Percentiles rank a stretch among this genome's conserved stretches.
Evolutionary conservation across 2,888 invertebrate species (phyloP).

Genomic region (Metopia argyrocephala): DNA sequence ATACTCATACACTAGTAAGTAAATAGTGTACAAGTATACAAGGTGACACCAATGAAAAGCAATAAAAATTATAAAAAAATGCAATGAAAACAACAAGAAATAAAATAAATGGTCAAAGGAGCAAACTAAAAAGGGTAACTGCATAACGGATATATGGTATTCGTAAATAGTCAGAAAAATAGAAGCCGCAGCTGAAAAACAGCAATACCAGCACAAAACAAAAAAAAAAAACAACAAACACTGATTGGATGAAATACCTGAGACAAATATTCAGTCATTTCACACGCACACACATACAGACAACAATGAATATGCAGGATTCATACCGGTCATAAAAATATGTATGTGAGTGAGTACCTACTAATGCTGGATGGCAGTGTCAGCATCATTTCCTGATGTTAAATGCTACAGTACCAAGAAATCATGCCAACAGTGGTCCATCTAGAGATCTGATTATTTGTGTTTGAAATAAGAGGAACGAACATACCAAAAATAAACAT

Average conservation of each 20-base stretch:
- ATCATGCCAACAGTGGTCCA: constrained; percentile 58
- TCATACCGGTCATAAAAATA: constrained; percentile 67
- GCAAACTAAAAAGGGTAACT: constrained; percentile 31
- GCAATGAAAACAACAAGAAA: constrained; percentile 9
- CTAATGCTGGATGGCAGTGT: constrained; percentile 72
- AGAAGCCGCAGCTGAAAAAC: too few relatives aligned
- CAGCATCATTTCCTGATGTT: constrained; percentile 77
- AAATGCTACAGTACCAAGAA: constrained; percentile 73
- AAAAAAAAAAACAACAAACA: constrained; percentile 58
- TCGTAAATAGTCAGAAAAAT: too few relatives aligned
- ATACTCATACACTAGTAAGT: constrained; percentile 2
- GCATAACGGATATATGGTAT: constrained; percentile 45
- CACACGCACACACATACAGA: constrained; percentile 2
- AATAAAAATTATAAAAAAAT: constrained; percentile 24
- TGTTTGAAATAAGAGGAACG: constrained; percentile 52
- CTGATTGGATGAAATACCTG: constrained; percentile 56
- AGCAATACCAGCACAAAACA: constrained; percentile 53
- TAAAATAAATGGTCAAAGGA: background rate
- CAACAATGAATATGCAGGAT: constrained; percentile 2
- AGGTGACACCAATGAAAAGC: constrained; percentile 40
- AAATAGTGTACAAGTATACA: constrained; percentile 10
- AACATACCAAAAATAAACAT: constrained; percentile 46
- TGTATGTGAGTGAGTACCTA: constrained; percentile 69
- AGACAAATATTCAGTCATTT: constrained; percentile 15
- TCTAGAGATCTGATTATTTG: constrained; percentile 61